Conservation (phyloP, 2,888 invertebrate genomes). For the Pecten maximus region DNA sequence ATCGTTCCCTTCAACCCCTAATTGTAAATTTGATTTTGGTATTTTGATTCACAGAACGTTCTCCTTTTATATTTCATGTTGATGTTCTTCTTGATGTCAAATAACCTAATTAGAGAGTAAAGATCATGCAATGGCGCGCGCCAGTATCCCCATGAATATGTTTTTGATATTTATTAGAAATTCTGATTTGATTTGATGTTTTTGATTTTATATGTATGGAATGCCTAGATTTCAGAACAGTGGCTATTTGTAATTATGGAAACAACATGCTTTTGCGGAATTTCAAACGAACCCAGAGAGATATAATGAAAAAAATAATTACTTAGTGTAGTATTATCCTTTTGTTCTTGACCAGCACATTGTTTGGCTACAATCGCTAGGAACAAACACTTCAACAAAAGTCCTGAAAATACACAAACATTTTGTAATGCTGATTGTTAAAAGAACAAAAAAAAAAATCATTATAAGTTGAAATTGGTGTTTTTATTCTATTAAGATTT, state of each 20-base stretch:
- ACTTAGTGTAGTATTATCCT: background rate
- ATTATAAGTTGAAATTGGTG: background rate
- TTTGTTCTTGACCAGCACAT: background rate
- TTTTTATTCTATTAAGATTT: too few species aligned
- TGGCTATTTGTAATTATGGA: background rate
- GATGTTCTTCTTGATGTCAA: background rate
- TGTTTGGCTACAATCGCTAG: background rate
- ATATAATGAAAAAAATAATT: background rate
- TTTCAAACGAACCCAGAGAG: background rate
- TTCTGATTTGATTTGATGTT: too few species aligned
- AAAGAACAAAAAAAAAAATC: background rate
- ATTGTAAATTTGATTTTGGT: too few species aligned
- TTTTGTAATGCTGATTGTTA: background rate
- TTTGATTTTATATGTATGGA: too few species aligned
- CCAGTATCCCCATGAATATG: background rate
- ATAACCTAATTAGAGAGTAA: too few species aligned
- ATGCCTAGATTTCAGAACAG: background rate
- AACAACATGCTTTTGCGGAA: background rate
- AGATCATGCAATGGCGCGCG: background rate
- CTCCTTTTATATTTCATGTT: background rate
- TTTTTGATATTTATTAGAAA: too few species aligned
- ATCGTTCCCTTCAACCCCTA: too few species aligned
- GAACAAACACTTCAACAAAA: background rate
- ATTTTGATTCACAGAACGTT: background rate
- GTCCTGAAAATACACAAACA: background rate